These are phyloP conservation scores for Muschampia plurimacula DNA, from an alignment of 2,888 invertebrate species.

Conservation along the genomic window DNA sequence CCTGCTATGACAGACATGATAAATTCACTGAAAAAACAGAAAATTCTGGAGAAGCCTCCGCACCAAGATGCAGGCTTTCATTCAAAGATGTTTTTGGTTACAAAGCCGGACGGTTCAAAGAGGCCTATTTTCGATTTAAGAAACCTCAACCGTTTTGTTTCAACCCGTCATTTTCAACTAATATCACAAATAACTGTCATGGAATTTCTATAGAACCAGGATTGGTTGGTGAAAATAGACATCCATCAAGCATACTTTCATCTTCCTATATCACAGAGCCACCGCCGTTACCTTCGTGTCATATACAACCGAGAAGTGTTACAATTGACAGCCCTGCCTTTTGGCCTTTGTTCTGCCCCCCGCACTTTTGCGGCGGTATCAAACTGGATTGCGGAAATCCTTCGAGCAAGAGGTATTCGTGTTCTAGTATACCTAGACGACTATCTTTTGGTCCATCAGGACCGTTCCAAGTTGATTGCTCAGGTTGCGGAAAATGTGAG, in stretches of 20 bases:
- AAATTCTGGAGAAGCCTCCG: background rate
- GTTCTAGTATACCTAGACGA: slow-evolving; percentile 3
- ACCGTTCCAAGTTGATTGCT: background rate
- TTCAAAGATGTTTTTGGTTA: background rate
- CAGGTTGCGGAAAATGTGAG: slow-evolving; percentile 4
- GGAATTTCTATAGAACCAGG: background rate
- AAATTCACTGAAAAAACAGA: background rate
- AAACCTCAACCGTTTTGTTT: background rate
- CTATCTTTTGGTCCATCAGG: slow-evolving; percentile 1
- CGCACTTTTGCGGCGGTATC: background rate
- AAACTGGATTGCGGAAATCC: slow-evolving; percentile 7
- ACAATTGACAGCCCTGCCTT: background rate
- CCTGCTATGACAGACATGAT: background rate
- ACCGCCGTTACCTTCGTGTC: background rate
- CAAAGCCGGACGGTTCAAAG: background rate
- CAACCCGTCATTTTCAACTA: background rate
- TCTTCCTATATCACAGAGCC: background rate
- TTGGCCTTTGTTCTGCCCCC: background rate
- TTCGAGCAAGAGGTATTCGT: slow-evolving; percentile 2
- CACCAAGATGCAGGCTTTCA: background rate
- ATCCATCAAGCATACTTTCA: background rate
- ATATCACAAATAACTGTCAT: background rate
- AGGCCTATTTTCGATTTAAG: background rate
- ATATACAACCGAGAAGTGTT: background rate
- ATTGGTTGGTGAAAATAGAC: background rate